Conservation (phyloP, 2,113 vertebrate species). For the Apodemus speciosus region DNA sequence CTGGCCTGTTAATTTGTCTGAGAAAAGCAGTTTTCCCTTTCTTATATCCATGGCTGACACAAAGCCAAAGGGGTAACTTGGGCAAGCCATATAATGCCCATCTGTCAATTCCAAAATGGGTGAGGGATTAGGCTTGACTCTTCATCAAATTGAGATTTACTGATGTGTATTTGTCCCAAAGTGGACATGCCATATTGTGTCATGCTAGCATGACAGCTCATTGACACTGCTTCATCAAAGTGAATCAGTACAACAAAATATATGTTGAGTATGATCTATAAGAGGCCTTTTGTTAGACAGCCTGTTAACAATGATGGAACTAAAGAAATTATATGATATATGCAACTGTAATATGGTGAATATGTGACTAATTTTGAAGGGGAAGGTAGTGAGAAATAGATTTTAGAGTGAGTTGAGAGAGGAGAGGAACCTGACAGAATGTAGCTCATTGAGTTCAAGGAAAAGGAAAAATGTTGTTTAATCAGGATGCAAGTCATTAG, state of each 20-base stretch:
- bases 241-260: not conserved
- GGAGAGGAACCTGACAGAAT: not conserved
- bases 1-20: conserved; percentile 49
- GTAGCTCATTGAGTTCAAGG: not conserved
- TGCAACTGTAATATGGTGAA: not conserved
- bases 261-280: not conserved
- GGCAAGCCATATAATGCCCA: not conserved
- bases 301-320: not conserved
- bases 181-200: not conserved
- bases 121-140: not conserved
- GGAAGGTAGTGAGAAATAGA: not conserved
- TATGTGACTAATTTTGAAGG: conserved; percentile 35
- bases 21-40: conserved; percentile 48
- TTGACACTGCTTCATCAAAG: not conserved
- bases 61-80: conserved; percentile 1
- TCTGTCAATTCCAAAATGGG: not conserved
- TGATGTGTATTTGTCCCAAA: conserved; percentile 28
- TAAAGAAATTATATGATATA: not conserved
- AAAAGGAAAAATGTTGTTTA: not conserved
- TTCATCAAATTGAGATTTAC: conserved; percentile 49
- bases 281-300: not conserved
- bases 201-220: not conserved
- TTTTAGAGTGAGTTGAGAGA: not conserved
- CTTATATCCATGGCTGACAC: conserved; percentile 42
- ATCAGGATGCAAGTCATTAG: not conserved